Conservation (phyloP, 2,797 vertebrate genomes). For the Tolypeutes matacus region DNA sequence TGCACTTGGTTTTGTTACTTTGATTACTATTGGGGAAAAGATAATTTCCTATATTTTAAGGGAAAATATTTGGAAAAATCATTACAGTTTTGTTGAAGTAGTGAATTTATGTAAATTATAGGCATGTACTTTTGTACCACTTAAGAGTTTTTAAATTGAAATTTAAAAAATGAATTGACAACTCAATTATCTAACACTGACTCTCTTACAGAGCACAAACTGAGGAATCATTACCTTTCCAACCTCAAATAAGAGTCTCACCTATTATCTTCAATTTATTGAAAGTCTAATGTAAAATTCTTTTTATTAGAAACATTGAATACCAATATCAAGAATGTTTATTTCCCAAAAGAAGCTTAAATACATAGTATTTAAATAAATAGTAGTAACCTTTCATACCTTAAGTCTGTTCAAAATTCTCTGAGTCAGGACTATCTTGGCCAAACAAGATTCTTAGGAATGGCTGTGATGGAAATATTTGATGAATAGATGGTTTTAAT, state of each 20-base stretch:
- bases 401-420: conserved; percentile 33
- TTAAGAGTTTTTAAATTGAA: conserved; percentile 27
- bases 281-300: conserved; percentile 4
- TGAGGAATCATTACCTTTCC: neutral
- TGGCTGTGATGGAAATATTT: conserved; percentile 46
- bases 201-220: neutral
- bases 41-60: conserved; percentile 43
- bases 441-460: conserved; percentile 41
- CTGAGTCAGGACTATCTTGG: neutral
- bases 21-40: neutral
- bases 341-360: neutral
- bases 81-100: neutral
- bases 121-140: neutral
- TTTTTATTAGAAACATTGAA: neutral
- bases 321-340: neutral
- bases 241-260: conserved; percentile 23
- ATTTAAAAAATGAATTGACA: conserved; percentile 29
- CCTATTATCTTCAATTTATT: conserved; percentile 39
- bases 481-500: conserved; percentile 30
- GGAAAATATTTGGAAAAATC: conserved; percentile 54
- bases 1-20: neutral
- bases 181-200: neutral
- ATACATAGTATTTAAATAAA: neutral
- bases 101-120: conserved; percentile 7
- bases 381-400: conserved; percentile 9